A percentile compares a stretch with the other conserved stretches of the same genome.
phyloP scores from a whole-genome alignment of 2,113 vertebrate genomes.

The Eubucco bourcierii region DNA sequence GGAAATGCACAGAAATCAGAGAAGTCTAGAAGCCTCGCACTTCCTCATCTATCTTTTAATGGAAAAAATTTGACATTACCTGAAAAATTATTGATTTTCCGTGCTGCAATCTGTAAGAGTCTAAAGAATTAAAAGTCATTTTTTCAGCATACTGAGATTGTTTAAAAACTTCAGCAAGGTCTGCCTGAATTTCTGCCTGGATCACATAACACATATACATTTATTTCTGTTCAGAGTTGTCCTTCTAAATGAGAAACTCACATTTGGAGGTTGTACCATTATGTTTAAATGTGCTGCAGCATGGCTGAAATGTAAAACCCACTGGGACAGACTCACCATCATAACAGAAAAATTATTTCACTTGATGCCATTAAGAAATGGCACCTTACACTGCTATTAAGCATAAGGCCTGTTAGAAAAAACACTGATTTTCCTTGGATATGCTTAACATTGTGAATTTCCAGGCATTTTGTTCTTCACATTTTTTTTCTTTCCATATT shows the following conservation, averaged over 20 bases:
- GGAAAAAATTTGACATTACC: not conserved
- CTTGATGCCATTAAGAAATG: not conserved
- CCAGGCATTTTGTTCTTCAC: not conserved
- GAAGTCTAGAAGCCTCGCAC: not conserved
- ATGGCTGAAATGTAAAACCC: not conserved
- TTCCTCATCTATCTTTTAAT: constrained; percentile 12
- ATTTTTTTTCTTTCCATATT: not conserved
- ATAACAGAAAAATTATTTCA: not conserved
- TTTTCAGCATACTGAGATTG: not conserved
- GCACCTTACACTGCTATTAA: not conserved
- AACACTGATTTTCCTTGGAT: not conserved
- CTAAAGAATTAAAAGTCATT: not conserved
- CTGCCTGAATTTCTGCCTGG: not conserved
- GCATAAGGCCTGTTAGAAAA: not conserved
- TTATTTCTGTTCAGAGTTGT: not conserved
- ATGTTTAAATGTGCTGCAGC: not conserved
- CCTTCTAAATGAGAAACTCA: not conserved
- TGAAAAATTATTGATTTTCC: constrained; percentile 36
- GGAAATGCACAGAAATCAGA: not conserved
- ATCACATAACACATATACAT: not conserved
- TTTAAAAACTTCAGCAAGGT: not conserved
- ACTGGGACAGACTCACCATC: not conserved
- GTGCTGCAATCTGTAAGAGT: not conserved
- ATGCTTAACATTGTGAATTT: not conserved
- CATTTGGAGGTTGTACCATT: not conserved